Base-by-base conservation (phyloP, 2,888 invertebrate genomes). In the Eubasilissa splendida region DNA sequence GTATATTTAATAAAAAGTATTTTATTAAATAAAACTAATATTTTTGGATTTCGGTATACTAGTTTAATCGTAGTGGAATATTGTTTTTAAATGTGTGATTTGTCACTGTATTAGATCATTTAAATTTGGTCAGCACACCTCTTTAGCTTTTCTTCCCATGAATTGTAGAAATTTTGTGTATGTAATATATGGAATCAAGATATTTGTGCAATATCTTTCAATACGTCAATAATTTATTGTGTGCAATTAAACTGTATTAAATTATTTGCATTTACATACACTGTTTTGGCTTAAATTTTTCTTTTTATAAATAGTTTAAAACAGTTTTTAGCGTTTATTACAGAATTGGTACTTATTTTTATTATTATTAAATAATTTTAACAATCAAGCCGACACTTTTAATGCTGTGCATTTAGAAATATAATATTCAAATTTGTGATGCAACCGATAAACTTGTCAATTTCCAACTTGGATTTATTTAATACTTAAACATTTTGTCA, bases 21-120 rank as follows among this genome's bases (percentile, higher is more conserved):
- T n/a, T 50, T 68, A 50, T 68, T 68, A 63, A 33, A 63, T 33
- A 63, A 63, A 63, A 68, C 68, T 50, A 68, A 68, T 68, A 68
- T 68, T 68, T 68, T 68, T 68, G 68, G 68, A 68, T 68, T 68
- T 68, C 68, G 50, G 52, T 68, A 50, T 68, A 68, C 68, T 68
- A 68, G 58, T 11, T 9, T n/a, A n/a, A n/a, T 58, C 4, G 58
- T 58, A 42, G 63, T 31, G 33, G 52, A 68, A 68, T 68, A 68
- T 50, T 50, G 33, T 63, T 22, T 50, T 68, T 68, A 50, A 68
- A 50, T 68, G 68, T 68, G 52, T 68, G 14, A 68, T 52, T 68
- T 14, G n/a, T 52, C 42, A 50, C 10, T 58, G n/a, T 42, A 5
- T 63, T 50, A 52, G 50, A 68, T 68, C 58, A 58, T 58, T 68